A percentile compares a stretch with the other conserved stretches of the same genome.
phyloP scores from a whole-genome alignment of 2,797 vertebrate genomes.

The Parambassis ranga region DNA sequence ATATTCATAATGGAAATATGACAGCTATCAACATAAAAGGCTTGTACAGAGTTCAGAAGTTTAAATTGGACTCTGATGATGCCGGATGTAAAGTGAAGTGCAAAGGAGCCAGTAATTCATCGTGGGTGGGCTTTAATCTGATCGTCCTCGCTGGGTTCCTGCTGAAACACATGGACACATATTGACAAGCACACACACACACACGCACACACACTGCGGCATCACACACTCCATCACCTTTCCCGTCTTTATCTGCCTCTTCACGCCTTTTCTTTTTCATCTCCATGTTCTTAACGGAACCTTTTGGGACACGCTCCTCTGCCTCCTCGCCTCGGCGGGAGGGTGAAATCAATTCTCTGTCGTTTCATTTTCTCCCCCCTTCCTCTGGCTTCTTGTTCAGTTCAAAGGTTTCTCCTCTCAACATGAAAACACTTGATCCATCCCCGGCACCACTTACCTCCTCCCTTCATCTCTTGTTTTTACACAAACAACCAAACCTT shows the following conservation, averaged over 20 bases:
- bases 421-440: conserved; percentile 30
- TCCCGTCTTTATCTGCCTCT: conserved; percentile 28
- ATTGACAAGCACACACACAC: background rate
- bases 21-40: background rate
- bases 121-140: conserved; percentile 3
- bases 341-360: conserved; percentile 42
- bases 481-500: background rate
- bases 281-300: conserved; percentile 17
- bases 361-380: conserved; percentile 9
- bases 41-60: background rate
- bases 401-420: conserved; percentile 45
- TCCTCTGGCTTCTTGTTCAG: conserved; percentile 8
- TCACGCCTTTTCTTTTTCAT: conserved; percentile 17
- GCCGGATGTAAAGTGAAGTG: conserved; percentile 1
- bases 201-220: background rate
- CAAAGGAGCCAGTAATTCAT: conserved; percentile 13
- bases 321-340: background rate
- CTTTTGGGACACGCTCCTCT: conserved; percentile 25
- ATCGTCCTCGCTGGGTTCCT: conserved; percentile 17
- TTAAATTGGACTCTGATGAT: background rate
- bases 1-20: background rate
- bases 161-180: background rate
- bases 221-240: background rate
- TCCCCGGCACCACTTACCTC: background rate
- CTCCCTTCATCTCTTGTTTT: conserved; percentile 10